Evolutionary conservation across 2,113 vertebrate genomes (phyloP), one percentile per base, ranked within the genome.

Genomic region (Hyaena hyaena): DNA sequence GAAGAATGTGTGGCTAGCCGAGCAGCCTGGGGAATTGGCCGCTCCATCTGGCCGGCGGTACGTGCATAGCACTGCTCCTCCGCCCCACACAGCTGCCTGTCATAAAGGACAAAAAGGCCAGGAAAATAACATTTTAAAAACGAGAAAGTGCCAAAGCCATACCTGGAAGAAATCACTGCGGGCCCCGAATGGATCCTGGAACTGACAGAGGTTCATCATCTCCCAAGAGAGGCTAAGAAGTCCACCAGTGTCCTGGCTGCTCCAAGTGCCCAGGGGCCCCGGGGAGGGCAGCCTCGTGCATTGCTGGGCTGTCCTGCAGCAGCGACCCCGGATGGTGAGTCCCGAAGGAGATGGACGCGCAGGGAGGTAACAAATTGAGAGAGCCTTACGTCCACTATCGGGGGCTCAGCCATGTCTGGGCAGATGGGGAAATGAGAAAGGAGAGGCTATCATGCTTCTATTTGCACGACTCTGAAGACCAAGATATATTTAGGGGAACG

Each of bases 31-130:
- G 83, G 89, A 76, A 81, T 68, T 63, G 17, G 74, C 45, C 68
- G 48, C 96, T 97, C 91, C 89, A 39, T 92, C 95, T 95, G 84
- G 65, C 76, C 55, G 17, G 63, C 15, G 24, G 24, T 39, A 10
- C 14, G 3, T 19, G 43, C 43, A 43, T 7, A 48, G 35, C 68
- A 77, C 28, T 69, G 55, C 63, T 95, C 61, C 55, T 39, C 39
- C 74, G 45, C 26, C 55, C 93, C 39, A 82, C 92, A 95, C 48
- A 97, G 71, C 63, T 61, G 33, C 58, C 66, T 58, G 50, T 71
- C 4, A 0, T 69, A 91, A 96, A 96, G 58, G 55, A 96, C 48
- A 93, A 83, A 88, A 84, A 83, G 26, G 6, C 91, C n/a, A 6
- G 12, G 45, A 58, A 93, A 93, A 74, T 17, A 65, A 79, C 61